These are phyloP conservation scores for Myathropa florea DNA, from an alignment of 2,888 invertebrate genomes.

Conservation along the genomic window DNA sequence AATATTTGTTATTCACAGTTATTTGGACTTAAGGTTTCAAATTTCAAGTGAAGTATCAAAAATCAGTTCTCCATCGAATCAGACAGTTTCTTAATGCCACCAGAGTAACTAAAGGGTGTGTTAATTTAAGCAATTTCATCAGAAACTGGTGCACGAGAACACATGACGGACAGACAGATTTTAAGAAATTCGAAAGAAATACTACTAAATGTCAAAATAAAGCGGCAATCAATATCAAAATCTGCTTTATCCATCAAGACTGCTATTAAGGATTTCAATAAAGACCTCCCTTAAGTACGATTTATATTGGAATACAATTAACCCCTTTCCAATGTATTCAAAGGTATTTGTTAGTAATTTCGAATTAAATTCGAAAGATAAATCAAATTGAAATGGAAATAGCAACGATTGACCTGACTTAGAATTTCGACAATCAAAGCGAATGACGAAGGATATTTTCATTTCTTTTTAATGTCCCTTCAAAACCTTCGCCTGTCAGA, in stretches of 20 bases:
- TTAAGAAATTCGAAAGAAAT: background rate
- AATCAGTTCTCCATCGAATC: too few relatives aligned
- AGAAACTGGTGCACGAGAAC: too few relatives aligned
- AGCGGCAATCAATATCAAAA: too few relatives aligned
- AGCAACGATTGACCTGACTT: background rate
- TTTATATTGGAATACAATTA: background rate
- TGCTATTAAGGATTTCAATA: background rate
- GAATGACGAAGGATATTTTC: background rate
- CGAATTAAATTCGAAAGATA: background rate
- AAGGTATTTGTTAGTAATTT: background rate
- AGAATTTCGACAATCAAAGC: background rate
- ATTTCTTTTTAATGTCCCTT: background rate
- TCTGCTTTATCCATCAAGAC: too few relatives aligned
- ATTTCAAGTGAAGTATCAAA: too few relatives aligned
- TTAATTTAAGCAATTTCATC: too few relatives aligned
- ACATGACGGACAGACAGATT: too few relatives aligned
- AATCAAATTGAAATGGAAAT: background rate
- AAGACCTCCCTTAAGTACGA: background rate
- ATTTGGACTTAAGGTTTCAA: too few relatives aligned
- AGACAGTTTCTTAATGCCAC: too few relatives aligned
- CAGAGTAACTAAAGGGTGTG: too few relatives aligned
- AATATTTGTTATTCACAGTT: too few relatives aligned
- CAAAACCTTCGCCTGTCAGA: background rate
- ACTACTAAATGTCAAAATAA: too few relatives aligned
- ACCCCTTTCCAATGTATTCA: background rate